Conservation (phyloP, 2,888 invertebrate genomes). For the Mythimna loreyi region DNA sequence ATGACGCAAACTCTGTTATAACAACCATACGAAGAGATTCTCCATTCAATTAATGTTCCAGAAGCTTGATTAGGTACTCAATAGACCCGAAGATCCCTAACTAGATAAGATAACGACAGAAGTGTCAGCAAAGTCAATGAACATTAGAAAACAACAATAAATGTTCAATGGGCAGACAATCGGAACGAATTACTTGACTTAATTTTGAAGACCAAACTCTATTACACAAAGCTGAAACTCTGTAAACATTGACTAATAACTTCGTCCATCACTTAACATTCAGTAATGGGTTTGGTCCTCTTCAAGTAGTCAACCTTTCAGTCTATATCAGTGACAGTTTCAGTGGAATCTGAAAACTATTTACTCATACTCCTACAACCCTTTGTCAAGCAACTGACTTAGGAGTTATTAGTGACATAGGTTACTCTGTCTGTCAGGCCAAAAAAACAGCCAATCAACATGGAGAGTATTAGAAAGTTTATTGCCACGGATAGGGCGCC, state of each 20-base stretch:
- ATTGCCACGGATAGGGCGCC: too few species aligned
- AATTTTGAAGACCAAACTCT: constrained; percentile 14
- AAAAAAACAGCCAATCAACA: too few species aligned
- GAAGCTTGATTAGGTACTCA: neutral
- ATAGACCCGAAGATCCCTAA: neutral
- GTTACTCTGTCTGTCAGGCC: too few species aligned
- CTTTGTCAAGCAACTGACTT: constrained; percentile 16
- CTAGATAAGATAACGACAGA: neutral
- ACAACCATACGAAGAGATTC: neutral
- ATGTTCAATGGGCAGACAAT: constrained; percentile 9
- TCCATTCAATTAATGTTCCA: neutral
- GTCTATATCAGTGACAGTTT: constrained; percentile 24
- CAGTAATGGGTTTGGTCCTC: constrained; percentile 15
- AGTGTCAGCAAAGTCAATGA: constrained; percentile 2
- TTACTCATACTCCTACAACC: constrained; percentile 11
- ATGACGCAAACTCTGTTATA: constrained; percentile 1
- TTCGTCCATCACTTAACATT: constrained; percentile 29
- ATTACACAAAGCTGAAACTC: constrained; percentile 11
- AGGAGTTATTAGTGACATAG: constrained; percentile 13
- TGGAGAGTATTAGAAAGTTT: too few species aligned
- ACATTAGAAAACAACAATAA: constrained; percentile 12
- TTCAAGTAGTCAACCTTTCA: constrained; percentile 16
- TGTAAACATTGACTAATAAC: constrained; percentile 35
- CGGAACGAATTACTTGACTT: constrained; percentile 17
- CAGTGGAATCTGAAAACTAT: constrained; percentile 17